A percentile compares a stretch with the other conserved stretches of the same genome.
Conservation (phyloP, 2,888 invertebrate species). For the Dryobotodes eremita region DNA sequence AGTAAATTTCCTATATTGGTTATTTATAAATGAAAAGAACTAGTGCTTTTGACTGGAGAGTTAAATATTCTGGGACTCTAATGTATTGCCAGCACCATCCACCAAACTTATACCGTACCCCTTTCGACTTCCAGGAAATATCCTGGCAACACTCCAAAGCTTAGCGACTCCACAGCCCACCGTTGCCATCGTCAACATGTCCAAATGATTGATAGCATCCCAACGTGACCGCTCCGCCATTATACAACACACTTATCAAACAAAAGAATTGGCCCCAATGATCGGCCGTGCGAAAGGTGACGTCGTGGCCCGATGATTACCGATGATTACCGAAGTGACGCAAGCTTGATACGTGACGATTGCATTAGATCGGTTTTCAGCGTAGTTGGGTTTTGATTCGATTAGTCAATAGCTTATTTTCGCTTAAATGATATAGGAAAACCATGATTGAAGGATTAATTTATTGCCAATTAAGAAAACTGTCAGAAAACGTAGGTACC, state of each 20-base stretch:
- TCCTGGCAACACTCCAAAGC: conserved; percentile 24
- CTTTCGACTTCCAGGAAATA: conserved; percentile 12
- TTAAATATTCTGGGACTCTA: no score
- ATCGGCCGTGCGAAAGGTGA: conserved; percentile 77
- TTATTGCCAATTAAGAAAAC: not conserved
- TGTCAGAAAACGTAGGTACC: not conserved
- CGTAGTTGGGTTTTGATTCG: conserved; percentile 30
- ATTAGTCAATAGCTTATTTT: conserved; percentile 3
- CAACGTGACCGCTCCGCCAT: conserved; percentile 71
- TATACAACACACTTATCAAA: conserved; percentile 68
- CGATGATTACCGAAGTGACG: conserved; percentile 66
- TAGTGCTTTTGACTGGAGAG: no score
- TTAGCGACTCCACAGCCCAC: conserved; percentile 22
- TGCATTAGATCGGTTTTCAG: conserved; percentile 33
- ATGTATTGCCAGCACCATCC: no score
- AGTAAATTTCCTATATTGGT: no score
- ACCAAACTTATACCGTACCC: no score
- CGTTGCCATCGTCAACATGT: conserved; percentile 59
- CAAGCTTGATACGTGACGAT: conserved; percentile 58
- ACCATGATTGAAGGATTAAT: not conserved
- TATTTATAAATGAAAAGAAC: no score
- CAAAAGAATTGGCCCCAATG: conserved; percentile 75
- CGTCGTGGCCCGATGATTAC: conserved; percentile 66
- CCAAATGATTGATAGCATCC: conserved; percentile 66
- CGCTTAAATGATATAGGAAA: conserved; percentile 5